Conservation (phyloP, 2,888 invertebrate genomes). For the Mechanitis mazaeus region DNA sequence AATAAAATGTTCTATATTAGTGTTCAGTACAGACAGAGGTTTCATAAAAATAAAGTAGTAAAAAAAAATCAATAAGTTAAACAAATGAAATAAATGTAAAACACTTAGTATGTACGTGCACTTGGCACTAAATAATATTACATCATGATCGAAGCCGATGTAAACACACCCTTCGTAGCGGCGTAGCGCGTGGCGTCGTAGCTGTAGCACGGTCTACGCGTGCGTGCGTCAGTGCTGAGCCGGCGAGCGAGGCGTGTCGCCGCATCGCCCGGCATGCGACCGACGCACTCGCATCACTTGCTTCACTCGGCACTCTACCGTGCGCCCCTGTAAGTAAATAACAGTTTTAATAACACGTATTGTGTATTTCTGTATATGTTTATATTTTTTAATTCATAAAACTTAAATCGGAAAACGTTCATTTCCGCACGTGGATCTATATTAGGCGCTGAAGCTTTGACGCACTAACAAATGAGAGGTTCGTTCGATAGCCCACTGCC, state of each 20-base stretch:
- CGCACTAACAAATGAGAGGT: constrained; percentile 69
- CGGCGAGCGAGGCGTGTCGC: constrained; percentile 63
- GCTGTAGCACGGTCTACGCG: constrained; percentile 43
- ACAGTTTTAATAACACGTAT: constrained; percentile 11
- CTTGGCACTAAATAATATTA: neutral
- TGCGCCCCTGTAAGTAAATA: constrained; percentile 70
- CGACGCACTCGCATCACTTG: constrained; percentile 34
- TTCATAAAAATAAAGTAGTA: too few species aligned
- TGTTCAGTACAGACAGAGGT: too few species aligned
- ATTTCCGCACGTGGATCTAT: constrained; percentile 67
- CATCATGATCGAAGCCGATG: constrained; percentile 22
- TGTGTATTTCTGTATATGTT: constrained; percentile 2
- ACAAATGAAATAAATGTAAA: neutral
- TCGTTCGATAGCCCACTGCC: constrained; percentile 76
- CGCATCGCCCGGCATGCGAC: constrained; percentile 61
- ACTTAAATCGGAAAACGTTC: constrained; percentile 37
- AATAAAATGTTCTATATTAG: too few species aligned
- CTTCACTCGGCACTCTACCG: constrained; percentile 50
- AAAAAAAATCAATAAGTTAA: too few species aligned
- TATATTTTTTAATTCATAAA: constrained; percentile 42
- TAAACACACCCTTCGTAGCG: constrained; percentile 43
- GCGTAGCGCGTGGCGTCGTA: constrained; percentile 50
- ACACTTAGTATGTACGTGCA: neutral
- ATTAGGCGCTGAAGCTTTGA: constrained; percentile 50
- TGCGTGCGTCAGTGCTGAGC: constrained; percentile 66